A percentile compares a stretch with the other conserved stretches of the same genome.
These are phyloP conservation scores for Neolamprologus variostigma DNA, from an alignment of 2,113 vertebrate species.

Conservation along the genomic window DNA sequence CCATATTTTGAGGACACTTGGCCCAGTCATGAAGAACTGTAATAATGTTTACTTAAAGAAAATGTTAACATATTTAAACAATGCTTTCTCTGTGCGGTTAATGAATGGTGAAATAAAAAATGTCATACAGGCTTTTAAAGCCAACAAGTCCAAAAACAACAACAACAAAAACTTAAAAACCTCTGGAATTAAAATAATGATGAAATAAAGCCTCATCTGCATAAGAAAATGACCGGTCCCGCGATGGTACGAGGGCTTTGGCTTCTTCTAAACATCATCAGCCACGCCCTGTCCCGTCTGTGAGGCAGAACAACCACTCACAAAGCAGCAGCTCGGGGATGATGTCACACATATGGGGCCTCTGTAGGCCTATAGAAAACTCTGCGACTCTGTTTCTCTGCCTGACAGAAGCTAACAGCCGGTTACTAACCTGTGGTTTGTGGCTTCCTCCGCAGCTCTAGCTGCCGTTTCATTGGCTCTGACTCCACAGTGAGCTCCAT, in stretches of 20 bases:
- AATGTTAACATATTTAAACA: background rate
- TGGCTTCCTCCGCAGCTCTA: background rate
- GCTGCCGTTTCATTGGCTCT: background rate
- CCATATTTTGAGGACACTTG: background rate
- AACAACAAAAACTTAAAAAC: background rate
- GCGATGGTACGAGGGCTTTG: background rate
- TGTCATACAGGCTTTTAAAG: background rate
- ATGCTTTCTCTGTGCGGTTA: rapidly evolving
- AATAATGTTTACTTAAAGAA: background rate
- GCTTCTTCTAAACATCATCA: background rate
- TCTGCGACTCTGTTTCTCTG: background rate
- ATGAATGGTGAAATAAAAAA: background rate
- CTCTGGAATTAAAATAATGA: background rate
- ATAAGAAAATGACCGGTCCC: background rate
- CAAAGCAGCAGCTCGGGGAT: background rate
- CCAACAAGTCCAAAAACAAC: background rate
- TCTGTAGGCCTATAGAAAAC: background rate
- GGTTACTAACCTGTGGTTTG: background rate
- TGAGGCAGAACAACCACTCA: background rate
- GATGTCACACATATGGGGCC: background rate
- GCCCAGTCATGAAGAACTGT: background rate
- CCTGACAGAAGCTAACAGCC: background rate
- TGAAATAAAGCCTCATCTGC: background rate
- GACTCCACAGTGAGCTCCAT: background rate
- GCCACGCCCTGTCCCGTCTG: background rate